phyloP scores from a whole-genome alignment of 2,113 vertebrate genomes.

The Channa maculata region DNA sequence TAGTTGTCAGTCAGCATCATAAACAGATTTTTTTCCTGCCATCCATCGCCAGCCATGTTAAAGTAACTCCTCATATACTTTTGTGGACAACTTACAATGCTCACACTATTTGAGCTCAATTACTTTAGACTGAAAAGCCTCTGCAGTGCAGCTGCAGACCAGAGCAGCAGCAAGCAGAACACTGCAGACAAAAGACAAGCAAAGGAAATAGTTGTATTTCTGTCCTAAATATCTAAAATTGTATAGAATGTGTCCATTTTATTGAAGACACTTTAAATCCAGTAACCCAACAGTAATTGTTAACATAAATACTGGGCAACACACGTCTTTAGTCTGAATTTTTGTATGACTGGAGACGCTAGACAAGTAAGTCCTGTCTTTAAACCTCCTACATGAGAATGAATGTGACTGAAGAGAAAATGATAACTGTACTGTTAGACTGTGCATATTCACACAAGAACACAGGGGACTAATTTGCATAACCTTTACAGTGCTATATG shows the following conservation, averaged over 20 bases:
- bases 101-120: slow-evolving; percentile 52
- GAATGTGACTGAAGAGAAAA: background rate
- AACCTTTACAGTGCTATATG: too few species aligned
- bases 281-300: background rate
- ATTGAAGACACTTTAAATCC: background rate
- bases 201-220: slow-evolving; percentile 9
- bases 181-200: slow-evolving; percentile 45
- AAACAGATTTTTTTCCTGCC: background rate
- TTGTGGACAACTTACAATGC: background rate
- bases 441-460: too few species aligned
- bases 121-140: slow-evolving; percentile 64
- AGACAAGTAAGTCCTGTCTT: background rate
- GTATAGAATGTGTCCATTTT: too few species aligned
- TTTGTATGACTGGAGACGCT: too few species aligned
- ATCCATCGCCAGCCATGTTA: slow-evolving; percentile 11
- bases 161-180: slow-evolving; percentile 70
- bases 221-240: too few species aligned
- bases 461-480: too few species aligned
- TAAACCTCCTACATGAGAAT: background rate
- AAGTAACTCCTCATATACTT: background rate
- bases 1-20: slow-evolving; percentile 17
- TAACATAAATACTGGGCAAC: too few species aligned
- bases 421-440: too few species aligned
- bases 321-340: too few species aligned
- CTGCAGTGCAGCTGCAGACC: slow-evolving; percentile 84